Base-by-base conservation (phyloP, 2,113 vertebrate genomes). In the Limanda limanda region DNA sequence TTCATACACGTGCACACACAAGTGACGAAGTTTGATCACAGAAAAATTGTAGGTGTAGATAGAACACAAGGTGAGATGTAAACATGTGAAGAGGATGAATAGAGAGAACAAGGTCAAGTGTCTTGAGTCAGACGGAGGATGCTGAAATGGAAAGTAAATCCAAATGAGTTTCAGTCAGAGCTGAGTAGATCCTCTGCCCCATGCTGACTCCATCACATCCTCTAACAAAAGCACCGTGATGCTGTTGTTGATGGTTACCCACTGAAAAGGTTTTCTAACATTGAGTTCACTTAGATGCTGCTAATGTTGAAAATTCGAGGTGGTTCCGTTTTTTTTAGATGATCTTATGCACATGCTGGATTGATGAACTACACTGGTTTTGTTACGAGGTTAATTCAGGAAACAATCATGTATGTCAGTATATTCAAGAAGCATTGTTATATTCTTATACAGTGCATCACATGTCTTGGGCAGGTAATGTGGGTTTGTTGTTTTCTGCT, bases 91-190 rank as follows among this genome's bases (percentile, higher is more conserved):
- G 1, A 10, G 45, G 55, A 74, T 45, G 48, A 68, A 69, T 45
- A 48, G 52, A 48, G 52, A 35, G 24, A 74, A 51, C 25, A 23
- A 20, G 66, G 65, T 65, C 64, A 35, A 56, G 51, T 5, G 57
- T 76, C 47, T 57, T 4, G 68, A 42, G 42, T 35, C 47, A 63
- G 51, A 54, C 24, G 11, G 27, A 24, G 80, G 63, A 52, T 63
- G 64, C 20, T 69, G 60, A 67, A 65, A 48, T 1, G 18, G 23
- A 78, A 55, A 51, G 51, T 17, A 74, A 83, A 70, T 65, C 65
- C 59, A 67, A 47, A 67, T 52, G 62, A 71, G 59, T 67, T 70
- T 58, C 40, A 27, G 31, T 27, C 45, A 47, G 57, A 4, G 23
- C n/a, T 68, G 35, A 58, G 82, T 23, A 3, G 23, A 61, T 60